A percentile compares a stretch with the other conserved stretches of the same genome.
These are phyloP conservation scores for Enoplosus armatus DNA, from an alignment of 2,797 vertebrate species.

Conservation along the genomic window DNA sequence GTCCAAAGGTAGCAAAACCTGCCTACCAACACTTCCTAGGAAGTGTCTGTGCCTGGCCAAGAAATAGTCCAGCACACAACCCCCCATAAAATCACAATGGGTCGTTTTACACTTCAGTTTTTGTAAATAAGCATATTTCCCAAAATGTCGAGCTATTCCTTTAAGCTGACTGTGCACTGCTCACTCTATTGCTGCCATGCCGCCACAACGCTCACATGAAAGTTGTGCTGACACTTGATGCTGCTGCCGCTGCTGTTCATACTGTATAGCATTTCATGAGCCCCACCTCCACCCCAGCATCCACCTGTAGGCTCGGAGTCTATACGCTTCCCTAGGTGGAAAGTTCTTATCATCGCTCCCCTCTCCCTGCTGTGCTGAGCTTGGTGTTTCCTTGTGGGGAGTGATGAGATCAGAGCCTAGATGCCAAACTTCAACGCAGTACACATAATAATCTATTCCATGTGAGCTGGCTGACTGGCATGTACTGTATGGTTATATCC, in stretches of 20 bases:
- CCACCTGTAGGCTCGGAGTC: constrained; percentile 16
- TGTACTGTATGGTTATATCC: constrained; percentile 28
- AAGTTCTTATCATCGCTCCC: constrained; percentile 18
- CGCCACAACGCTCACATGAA: constrained; percentile 21
- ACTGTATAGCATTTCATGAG: constrained; percentile 22
- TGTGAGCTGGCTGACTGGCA: background rate
- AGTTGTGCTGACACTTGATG: constrained; percentile 46
- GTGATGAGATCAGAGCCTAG: constrained; percentile 37
- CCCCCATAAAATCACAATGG: background rate
- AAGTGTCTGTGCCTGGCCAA: background rate
- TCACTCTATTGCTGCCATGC: constrained; percentile 29
- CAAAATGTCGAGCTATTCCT: constrained; percentile 37
- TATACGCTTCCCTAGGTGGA: constrained; percentile 1
- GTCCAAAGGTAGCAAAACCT: background rate
- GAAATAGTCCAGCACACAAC: background rate
- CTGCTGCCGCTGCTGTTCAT: constrained; percentile 47
- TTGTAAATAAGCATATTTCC: constrained; percentile 11
- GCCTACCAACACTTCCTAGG: background rate
- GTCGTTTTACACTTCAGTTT: background rate
- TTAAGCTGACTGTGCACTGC: constrained; percentile 22
- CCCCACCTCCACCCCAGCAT: background rate
- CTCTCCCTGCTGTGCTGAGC: constrained; percentile 36
- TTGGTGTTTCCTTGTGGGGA: constrained; percentile 39
- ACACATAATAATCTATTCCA: constrained; percentile 3
- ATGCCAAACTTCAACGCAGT: constrained; percentile 16